Base-by-base conservation (phyloP, 2,113 vertebrate species). In the Meriones unguiculatus region DNA sequence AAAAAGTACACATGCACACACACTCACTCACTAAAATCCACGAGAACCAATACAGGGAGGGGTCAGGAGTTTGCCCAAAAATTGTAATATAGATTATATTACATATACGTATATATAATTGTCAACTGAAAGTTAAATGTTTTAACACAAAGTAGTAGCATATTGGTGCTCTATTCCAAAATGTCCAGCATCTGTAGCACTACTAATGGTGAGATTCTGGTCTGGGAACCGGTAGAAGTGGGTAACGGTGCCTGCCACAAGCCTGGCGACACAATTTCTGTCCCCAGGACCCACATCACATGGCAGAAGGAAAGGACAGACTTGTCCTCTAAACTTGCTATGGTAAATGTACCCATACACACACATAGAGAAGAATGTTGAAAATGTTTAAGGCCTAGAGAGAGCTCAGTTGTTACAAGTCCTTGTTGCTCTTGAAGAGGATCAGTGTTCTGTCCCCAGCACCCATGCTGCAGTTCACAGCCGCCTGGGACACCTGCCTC, bases 1-100 rank as follows among this genome's bases (percentile, higher is more conserved):
- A 75, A 75, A 24, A 75, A 24, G 41, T 24, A 75, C 24, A 75
- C 4, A 75, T 2, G 0, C 28, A 75, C 38, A 75, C 9, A n/a
- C 6, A 46, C 72, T 72, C 59, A 57, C 25, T 73, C 38, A 90
- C 15, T 72, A 89, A 89, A 72, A 50, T 80, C 67, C 80, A 57
- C 70, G 73, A 90, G 72, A 93, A 46, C 62, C 84, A 32, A 1
- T 85, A 28, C 46, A 95, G 73, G 64, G 3, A 32, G 10, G 50
- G 90, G 78, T 95, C 78, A 87, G 30, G 64, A 95, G 85, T 97
- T 92, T 87, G 14, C 84, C 67, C 76, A 50, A 93, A 35, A 12
- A 57, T 91, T 38, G 24, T 30, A 54, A 81, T 8, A 18, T 24
- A 75, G 52, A 24, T 57, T 72, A 38, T 72, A 72, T 73, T 9